phyloP scores from a whole-genome alignment of 2,113 vertebrate genomes.

The Morphnarchus princeps region DNA sequence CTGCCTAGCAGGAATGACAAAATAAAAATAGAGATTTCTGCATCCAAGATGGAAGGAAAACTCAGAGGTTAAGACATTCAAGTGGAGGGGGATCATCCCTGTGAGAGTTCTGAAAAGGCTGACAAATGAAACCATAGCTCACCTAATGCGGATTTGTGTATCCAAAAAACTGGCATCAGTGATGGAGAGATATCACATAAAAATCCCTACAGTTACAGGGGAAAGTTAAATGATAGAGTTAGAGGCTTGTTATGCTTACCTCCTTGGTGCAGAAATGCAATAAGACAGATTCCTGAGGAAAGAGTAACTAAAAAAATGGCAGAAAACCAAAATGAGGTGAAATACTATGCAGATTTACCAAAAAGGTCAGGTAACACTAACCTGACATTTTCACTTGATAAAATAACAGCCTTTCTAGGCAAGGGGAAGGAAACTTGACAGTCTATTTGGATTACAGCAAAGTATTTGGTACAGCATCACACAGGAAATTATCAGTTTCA shows the following conservation, averaged over 20 bases:
- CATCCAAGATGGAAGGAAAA: neutral
- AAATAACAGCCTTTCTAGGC: neutral
- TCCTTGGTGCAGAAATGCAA: neutral
- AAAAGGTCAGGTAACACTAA: neutral
- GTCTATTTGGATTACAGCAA: neutral
- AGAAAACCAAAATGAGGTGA: neutral
- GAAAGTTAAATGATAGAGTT: neutral
- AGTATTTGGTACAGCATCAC: neutral
- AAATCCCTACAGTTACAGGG: neutral
- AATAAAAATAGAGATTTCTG: neutral
- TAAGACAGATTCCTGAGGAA: neutral
- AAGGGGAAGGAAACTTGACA: neutral
- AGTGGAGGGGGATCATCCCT: neutral
- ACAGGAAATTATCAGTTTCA: neutral
- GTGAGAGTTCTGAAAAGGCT: neutral
- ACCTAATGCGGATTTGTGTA: neutral
- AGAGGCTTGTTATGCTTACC: neutral
- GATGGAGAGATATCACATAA: neutral
- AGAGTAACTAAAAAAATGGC: neutral
- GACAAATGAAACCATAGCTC: neutral
- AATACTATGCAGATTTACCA: neutral
- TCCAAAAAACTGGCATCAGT: neutral
- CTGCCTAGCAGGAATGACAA: neutral
- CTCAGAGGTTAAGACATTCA: neutral
- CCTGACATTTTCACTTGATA: neutral